Evolutionary conservation across 2,113 vertebrate species (phyloP), one percentile per base, ranked within the genome.

Genomic region (Corydoras sp.): DNA sequence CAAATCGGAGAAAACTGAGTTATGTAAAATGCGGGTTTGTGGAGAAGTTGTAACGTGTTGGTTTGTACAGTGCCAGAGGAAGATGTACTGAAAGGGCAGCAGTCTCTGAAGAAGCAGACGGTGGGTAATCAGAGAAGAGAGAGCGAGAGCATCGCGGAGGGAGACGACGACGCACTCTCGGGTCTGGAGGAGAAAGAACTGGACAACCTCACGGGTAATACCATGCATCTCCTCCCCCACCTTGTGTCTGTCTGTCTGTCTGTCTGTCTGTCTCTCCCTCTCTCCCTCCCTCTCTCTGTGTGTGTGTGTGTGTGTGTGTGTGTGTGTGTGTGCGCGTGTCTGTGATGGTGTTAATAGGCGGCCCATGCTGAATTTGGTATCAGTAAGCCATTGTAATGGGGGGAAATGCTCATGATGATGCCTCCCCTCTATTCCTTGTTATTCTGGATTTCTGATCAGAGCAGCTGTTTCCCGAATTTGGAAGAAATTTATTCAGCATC

Each of bases 111-210:
- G 83, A 90, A 91, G 80, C 95, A 94, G 79, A 89, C 89, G 84
- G 86, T 95, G 88, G 94, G 93, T 88, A 94, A 94, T 86, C 95
- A 94, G 80, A 94, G 91, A 86, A 92, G 91, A 0, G 96, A 99
- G 78, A 96, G 91, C 31, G 95, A 98, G 83, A 79, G 90, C 49
- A 85, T 90, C 56, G 79, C 94, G 77, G 97, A 99, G 76, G 93
- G 88, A 1, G 96, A 98, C 31, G 97, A 98, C 3, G 97, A 99
- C 86, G 92, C 92, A 58, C 85, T 97, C 82, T 98, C 95, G 71
- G 95, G 92, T 74, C 83, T 97, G 73, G 97, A 99, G 65, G 97
- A 99, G 77, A 99, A 97, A 87, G 97, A 99, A 81, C 84, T 95
- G 85, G 97, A 98, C 83, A 98, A 92, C 83, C 76, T 94, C 78